Percentiles rank a stretch among this genome's conserved stretches.
These are phyloP conservation scores for Agrilus mali DNA, from an alignment of 2,888 invertebrate species.

Conservation along the genomic window DNA sequence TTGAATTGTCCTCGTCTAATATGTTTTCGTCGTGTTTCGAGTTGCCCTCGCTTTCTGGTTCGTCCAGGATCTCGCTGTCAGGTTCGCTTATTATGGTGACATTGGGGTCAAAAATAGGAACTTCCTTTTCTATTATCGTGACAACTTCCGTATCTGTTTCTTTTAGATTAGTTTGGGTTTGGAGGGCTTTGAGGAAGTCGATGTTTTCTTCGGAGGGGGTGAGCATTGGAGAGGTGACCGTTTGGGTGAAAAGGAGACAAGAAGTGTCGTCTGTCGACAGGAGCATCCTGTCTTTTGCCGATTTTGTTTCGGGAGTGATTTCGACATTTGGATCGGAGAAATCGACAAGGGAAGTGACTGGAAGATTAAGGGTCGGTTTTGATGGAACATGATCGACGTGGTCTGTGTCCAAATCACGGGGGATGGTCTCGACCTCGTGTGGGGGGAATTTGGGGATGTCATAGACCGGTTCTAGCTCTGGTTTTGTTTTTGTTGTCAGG, in stretches of 20 bases:
- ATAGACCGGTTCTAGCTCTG: not conserved
- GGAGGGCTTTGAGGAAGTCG: constrained; percentile 33
- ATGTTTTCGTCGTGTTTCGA: not conserved
- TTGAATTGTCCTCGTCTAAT: constrained; percentile 4
- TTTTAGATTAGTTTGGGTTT: constrained; percentile 5
- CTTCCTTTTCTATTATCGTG: not conserved
- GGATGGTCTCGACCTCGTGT: not conserved
- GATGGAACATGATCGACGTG: constrained; percentile 1
- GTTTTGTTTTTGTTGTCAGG: not conserved
- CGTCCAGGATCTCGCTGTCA: not conserved
- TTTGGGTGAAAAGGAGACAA: constrained; percentile 33
- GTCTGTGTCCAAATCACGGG: constrained; percentile 3
- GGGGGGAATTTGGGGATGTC: not conserved
- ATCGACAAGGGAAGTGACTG: constrained; percentile 13
- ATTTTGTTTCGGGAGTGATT: constrained; percentile 14
- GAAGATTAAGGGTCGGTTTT: constrained; percentile 16
- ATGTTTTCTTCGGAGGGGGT: constrained; percentile 35
- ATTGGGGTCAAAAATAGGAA: not conserved
- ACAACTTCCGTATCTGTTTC: not conserved
- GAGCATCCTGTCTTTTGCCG: constrained; percentile 31
- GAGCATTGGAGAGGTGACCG: constrained; percentile 34
- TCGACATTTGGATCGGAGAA: constrained; percentile 10
- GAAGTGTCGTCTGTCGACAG: constrained; percentile 30
- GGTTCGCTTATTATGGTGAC: not conserved
- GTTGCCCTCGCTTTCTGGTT: constrained; percentile 2